phyloP scores from a whole-genome alignment of 2,797 vertebrate species.

The Hephaestus fuliginosus region DNA sequence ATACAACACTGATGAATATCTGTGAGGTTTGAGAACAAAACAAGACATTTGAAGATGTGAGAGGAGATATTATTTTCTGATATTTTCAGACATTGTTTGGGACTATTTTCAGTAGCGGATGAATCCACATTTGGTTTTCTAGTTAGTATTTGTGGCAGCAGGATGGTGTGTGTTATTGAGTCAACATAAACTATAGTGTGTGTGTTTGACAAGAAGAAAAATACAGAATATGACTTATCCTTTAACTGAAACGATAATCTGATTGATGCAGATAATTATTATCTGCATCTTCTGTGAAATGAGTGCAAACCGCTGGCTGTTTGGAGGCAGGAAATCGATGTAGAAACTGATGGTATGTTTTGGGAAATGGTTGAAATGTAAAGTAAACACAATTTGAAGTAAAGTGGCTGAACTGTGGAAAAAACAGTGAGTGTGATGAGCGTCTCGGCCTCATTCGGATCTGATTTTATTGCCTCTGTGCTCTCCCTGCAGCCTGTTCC shows the following conservation, averaged over 20 bases:
- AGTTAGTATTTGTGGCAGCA: no score
- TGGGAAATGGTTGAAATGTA: neutral
- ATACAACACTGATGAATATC: no score
- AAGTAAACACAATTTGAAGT: neutral
- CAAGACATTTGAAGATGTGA: no score
- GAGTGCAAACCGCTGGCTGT: neutral
- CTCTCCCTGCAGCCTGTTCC: constrained; percentile 5
- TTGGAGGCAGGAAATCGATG: neutral
- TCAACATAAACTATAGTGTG: no score
- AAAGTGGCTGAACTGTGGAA: neutral
- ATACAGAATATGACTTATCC: neutral
- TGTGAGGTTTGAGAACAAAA: no score
- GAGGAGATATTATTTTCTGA: no score
- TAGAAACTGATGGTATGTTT: neutral
- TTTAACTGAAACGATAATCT: neutral
- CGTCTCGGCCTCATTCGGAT: neutral
- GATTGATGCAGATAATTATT: neutral
- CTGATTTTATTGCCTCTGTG: neutral
- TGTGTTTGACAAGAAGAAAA: no score
- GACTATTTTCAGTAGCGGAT: no score
- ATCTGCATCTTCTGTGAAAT: neutral
- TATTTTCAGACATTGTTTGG: no score
- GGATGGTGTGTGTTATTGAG: no score
- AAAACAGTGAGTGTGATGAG: neutral
- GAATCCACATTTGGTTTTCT: no score